phyloP scores from a whole-genome alignment of 2,888 invertebrate species.

The Cistogaster globosa region DNA sequence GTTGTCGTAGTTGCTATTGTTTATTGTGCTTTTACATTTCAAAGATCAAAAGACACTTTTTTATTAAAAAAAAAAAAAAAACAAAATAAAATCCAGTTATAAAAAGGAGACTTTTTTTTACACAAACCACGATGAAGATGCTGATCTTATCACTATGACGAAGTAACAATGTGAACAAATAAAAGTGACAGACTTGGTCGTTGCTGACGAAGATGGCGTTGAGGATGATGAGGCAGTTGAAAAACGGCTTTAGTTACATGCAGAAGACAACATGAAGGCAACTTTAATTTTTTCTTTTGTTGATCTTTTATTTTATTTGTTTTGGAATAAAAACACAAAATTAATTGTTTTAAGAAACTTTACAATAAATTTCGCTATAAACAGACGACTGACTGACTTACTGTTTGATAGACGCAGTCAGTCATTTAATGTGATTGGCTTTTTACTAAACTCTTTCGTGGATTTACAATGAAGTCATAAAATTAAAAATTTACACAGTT shows the following conservation, averaged over 20 bases:
- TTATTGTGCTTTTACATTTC: constrained; percentile 43
- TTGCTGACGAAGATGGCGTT: constrained; percentile 16
- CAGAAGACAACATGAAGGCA: constrained; percentile 18
- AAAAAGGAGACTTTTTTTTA: constrained; percentile 52
- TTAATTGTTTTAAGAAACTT: background rate
- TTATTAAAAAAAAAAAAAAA: constrained; percentile 24
- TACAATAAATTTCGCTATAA: constrained; percentile 5
- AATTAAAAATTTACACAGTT: background rate
- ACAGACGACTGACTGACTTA: constrained; percentile 8
- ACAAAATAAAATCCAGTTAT: constrained; percentile 63
- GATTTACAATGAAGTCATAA: background rate
- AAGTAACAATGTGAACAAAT: constrained; percentile 35
- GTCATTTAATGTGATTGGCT: constrained; percentile 37
- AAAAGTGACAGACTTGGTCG: constrained; percentile 50
- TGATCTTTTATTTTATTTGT: background rate
- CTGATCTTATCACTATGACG: constrained; percentile 27
- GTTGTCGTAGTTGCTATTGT: constrained; percentile 23
- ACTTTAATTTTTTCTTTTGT: background rate
- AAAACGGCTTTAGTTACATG: constrained; percentile 37
- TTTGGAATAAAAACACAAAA: constrained; percentile 28
- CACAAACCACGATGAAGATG: constrained; percentile 24
- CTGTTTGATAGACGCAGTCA: constrained; percentile 27
- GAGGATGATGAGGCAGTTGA: background rate
- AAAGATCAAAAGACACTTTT: constrained; percentile 53
- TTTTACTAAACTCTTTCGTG: background rate